These are phyloP conservation scores for Nothocercus nigrocapillus DNA, from an alignment of 2,113 vertebrate species.

Conservation along the genomic window DNA sequence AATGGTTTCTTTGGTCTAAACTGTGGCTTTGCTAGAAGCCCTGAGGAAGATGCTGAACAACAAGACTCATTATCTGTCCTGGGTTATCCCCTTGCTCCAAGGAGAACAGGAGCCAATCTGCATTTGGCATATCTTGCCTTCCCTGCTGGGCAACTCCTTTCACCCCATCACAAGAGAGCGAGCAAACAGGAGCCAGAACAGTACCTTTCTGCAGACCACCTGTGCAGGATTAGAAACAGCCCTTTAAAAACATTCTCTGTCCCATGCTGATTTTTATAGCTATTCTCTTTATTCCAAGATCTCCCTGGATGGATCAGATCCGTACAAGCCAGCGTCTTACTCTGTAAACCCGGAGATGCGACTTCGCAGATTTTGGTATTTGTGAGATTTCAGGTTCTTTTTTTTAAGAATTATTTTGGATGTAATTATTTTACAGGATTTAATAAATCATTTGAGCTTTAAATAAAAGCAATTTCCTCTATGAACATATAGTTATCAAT, in stretches of 20 bases:
- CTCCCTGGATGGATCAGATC: not conserved
- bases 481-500: not conserved
- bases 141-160: not conserved
- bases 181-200: not conserved
- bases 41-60: not conserved
- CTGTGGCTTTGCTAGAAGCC: not conserved
- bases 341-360: not conserved
- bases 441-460: not conserved
- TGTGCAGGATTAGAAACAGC: not conserved
- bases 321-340: not conserved
- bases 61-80: not conserved
- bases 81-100: not conserved
- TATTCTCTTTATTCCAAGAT: not conserved
- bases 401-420: not conserved
- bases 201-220: not conserved
- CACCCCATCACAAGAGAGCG: not conserved
- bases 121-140: not conserved
- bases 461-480: not conserved
- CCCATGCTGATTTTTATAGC: not conserved
- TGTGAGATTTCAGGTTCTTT: not conserved
- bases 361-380: not conserved
- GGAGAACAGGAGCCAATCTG: not conserved
- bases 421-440: not conserved
- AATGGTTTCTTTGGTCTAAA: not conserved
- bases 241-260: not conserved